Evolutionary conservation across 2,797 vertebrate genomes (phyloP), one percentile per base, ranked within the genome.

Genomic region (Peromyscus melanophrys): DNA sequence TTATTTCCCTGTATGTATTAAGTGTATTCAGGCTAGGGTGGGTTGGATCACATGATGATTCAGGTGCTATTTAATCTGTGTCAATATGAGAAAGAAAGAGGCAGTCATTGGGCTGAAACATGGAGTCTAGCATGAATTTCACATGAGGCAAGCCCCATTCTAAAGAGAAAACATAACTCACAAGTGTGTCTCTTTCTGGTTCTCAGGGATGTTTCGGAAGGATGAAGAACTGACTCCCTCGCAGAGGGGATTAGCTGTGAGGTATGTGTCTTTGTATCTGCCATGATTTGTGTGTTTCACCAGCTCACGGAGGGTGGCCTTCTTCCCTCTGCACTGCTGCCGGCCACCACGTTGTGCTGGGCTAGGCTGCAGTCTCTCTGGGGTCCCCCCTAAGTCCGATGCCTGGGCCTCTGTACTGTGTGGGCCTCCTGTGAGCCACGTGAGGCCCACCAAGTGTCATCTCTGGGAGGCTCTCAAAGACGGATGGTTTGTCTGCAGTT

Each of bases 201-300:
- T 94, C 96, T 13, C 95, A 99, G 99, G 99, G 96, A 98, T 99
- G 99, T 98, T 99, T 95, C 99, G 99, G 96, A 99, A 99, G 96
- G 99, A 99, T 57, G 99, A 99, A 94, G 99, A 99, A 34, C 98
- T 99, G 96, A 99, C 99, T 5, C 99, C 99, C 0, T 99, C 99
- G 55, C 99, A 99, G 98, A 99, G 99, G 97, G 98, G 99, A 75
- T 97, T 99, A 94, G 99, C 99, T 16, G 99, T 99, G 98, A 99
- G 99, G 99, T 99, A 97, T 0, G 37, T 95, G 65, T 31, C 65
- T 37, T 23, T 16, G 1, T 1, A 0, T 49, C 67, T 5, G 6
- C 71, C 1, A 0, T 31, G 37, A 9, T 3, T 29, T 23, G 1
- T 1, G 1, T 3, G 1, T n/a, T 67, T 52, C 16, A 12, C 55